Conservation (phyloP, 2,888 invertebrate species). For the Meteorus cinctellus region DNA sequence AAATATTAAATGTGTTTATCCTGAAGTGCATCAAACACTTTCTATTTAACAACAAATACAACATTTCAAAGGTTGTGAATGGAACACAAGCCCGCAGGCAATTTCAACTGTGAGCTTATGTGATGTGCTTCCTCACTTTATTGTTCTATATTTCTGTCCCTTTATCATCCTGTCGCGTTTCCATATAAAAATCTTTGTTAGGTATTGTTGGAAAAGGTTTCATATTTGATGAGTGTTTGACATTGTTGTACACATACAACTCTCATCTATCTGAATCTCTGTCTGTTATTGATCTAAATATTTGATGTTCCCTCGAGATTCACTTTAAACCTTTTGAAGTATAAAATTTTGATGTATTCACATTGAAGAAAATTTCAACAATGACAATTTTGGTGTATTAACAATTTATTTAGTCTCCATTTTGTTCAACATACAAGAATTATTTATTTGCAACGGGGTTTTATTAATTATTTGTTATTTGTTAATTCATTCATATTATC, state of each 20-base stretch:
- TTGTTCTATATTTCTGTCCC: not conserved
- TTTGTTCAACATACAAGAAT: conserved; percentile 68
- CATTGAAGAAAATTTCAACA: not conserved
- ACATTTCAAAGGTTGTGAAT: conserved; percentile 7
- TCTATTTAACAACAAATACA: conserved; percentile 49
- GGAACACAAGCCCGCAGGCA: conserved; percentile 14
- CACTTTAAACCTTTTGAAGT: not conserved
- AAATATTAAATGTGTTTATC: not conserved
- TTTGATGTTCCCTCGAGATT: not conserved
- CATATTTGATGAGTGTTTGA: not conserved
- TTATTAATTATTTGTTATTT: conserved; percentile 53
- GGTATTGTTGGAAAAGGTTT: not conserved
- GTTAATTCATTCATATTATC: conserved; percentile 65
- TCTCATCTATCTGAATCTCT: not conserved
- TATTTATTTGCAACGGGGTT: conserved; percentile 58
- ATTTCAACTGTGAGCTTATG: conserved; percentile 20
- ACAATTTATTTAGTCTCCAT: conserved; percentile 64
- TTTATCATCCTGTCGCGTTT: not conserved
- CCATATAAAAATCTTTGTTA: not conserved
- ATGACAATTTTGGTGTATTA: conserved; percentile 53
- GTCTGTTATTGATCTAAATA: not conserved
- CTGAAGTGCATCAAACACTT: conserved; percentile 15
- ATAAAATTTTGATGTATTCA: not conserved
- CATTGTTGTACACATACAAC: not conserved
- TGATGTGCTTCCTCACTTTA: not conserved